These are phyloP conservation scores for Pseudococcus viburni DNA, from an alignment of 2,888 invertebrate species.

Conservation along the genomic window DNA sequence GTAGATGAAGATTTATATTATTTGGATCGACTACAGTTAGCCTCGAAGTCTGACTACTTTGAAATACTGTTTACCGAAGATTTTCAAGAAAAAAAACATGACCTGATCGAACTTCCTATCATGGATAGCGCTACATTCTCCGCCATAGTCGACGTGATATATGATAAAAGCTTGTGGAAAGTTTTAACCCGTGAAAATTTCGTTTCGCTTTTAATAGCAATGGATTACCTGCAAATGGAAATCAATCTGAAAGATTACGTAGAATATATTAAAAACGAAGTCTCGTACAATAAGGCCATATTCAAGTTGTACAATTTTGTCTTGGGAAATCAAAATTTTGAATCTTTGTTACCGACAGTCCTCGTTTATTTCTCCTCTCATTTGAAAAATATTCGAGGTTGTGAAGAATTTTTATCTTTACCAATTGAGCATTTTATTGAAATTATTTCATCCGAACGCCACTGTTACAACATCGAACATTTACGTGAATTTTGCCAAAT, in stretches of 20 bases:
- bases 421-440: too few species aligned
- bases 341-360: not conserved
- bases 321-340: not conserved
- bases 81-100: not conserved
- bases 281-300: not conserved
- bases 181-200: not conserved
- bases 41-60: not conserved
- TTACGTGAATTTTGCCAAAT: too few species aligned
- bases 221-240: not conserved
- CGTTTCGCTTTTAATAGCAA: not conserved
- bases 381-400: too few species aligned
- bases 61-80: not conserved
- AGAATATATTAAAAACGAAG: too few species aligned
- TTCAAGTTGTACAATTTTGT: not conserved
- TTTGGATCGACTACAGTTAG: not conserved
- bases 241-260: not conserved
- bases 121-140: conserved; percentile 4
- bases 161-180: not conserved
- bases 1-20: not conserved
- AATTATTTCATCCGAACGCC: too few species aligned
- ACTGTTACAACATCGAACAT: too few species aligned
- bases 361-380: not conserved
- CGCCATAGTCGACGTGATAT: not conserved
- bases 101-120: not conserved
- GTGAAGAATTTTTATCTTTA: too few species aligned